These are phyloP conservation scores for Dysidea cf. avara DNA, from an alignment of 37 sponge, comb jelly and placozoan genomes.

Conservation along the genomic window DNA sequence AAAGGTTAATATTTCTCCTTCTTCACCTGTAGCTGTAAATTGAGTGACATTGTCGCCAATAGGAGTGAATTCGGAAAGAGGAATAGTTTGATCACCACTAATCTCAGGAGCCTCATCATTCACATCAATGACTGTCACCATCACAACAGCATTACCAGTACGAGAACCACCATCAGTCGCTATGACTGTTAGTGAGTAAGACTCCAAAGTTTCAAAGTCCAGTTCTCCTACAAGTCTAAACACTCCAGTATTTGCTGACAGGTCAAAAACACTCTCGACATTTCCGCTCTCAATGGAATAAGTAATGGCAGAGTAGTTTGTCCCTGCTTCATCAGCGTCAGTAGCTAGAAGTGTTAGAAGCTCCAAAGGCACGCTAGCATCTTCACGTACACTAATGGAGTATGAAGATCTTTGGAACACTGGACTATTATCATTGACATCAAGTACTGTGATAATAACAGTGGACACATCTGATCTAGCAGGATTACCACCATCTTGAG, in stretches of 20 bases:
- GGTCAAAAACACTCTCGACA: conserved; percentile 4
- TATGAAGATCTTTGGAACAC: conserved; percentile 32
- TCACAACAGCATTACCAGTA: neutral
- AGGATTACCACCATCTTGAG: conserved; percentile 55
- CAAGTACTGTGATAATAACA: conserved; percentile 47
- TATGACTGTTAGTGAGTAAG: neutral
- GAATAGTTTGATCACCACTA: neutral
- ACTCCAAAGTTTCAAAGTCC: conserved; percentile 32
- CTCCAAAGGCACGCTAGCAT: neutral
- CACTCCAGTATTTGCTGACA: conserved; percentile 41
- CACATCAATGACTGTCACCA: conserved; percentile 18
- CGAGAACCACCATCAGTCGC: conserved; percentile 34
- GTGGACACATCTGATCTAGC: conserved; percentile 5
- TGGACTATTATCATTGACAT: conserved; percentile 75
- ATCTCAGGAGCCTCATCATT: conserved; percentile 37
- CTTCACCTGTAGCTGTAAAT: conserved; percentile 54
- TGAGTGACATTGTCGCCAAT: conserved; percentile 3
- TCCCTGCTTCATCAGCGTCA: conserved; percentile 29
- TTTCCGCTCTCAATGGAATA: conserved; percentile 29
- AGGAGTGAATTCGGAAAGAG: conserved; percentile 7
- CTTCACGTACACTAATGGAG: conserved; percentile 25
- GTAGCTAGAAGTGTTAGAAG: conserved; percentile 34
- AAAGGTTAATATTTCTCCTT: conserved; percentile 30
- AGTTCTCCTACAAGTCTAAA: conserved; percentile 27
- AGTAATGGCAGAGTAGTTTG: conserved; percentile 37